Percentiles rank a stretch among this genome's conserved stretches.
Evolutionary conservation across 2,797 vertebrate species (phyloP).

Genomic region (Acropternis orthonyx): DNA sequence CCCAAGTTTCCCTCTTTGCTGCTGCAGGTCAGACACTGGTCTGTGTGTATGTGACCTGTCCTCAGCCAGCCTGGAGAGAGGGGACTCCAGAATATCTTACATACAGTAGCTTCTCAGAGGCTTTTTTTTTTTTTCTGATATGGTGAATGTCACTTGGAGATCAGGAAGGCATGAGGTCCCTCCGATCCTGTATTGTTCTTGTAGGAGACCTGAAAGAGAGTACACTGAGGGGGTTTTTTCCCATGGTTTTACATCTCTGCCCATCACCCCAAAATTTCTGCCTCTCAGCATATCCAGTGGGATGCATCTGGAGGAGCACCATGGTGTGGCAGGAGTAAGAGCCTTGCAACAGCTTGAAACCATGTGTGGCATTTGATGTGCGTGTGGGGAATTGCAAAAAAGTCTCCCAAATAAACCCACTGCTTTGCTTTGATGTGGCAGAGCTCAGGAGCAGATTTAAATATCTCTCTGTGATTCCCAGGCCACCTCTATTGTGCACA

Average conservation of each 20-base stretch:
- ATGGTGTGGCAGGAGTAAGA: neutral
- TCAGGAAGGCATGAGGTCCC: neutral
- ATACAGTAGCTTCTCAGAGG: neutral
- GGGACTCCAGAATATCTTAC: neutral
- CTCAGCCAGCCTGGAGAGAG: neutral
- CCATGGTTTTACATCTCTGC: neutral
- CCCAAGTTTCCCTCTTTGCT: neutral
- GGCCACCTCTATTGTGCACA: neutral
- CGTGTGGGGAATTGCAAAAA: neutral
- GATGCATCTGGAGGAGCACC: neutral
- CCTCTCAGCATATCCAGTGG: neutral
- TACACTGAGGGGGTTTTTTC: too few relatives aligned
- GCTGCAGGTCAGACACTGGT: neutral
- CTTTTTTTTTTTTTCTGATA: neutral
- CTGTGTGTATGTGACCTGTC: neutral
- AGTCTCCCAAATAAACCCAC: neutral
- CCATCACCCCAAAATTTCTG: neutral
- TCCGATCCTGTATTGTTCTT: neutral
- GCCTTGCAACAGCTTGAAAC: neutral
- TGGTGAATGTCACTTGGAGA: neutral
- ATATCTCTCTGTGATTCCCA: neutral
- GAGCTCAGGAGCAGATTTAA: neutral
- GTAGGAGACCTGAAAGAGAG: neutral
- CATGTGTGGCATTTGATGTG: neutral
- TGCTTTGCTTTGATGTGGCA: neutral